Base-by-base conservation (phyloP, 2,888 invertebrate species). In the Eilema griseolum region DNA sequence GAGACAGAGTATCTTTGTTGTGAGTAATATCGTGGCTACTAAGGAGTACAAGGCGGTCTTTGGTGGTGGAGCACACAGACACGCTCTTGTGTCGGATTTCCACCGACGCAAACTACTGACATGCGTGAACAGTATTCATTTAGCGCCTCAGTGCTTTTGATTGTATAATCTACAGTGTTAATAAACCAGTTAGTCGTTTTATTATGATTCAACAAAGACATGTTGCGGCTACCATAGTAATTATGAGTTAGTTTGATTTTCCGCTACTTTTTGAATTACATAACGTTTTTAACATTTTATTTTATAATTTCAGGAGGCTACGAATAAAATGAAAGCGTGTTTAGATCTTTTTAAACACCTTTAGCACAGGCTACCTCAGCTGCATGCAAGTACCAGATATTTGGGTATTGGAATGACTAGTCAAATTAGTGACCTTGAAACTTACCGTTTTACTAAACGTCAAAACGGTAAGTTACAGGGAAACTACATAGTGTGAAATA, bases 61-160 rank as follows among this genome's bases (percentile, higher is more conserved):
- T 76, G 68, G 77, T 74, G 14, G 71, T 67, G 71, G 37, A 66
- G 57, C 65, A 57, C 69, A 83, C 82, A 82, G 76, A 78, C 78
- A 72, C 72, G 67, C 75, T 73, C 72, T 81, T 66, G 81, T 83
- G 70, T 83, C 73, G 62, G 68, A 69, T 82, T 79, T 73, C 78
- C 33, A 68, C 52, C 59, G 66, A 66, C 70, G 41, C 64, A 74
- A 72, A 72, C 69, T 68, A 73, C 77, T 76, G 82, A 84, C 84
- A 85, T 85, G 89, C 83, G 73, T 82, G 85, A 84, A 81, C 86
- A 83, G 82, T 72, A 85, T 91, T 92, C 87, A 93, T 94, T 93
- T 89, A 81, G 81, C 88, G 91, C 86, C 80, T 86, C 86, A 91
- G 80, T 89, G 88, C 86, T 69, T 86, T 83, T 85, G 80, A 90